Conservation (phyloP, 1,140 invertebrate genomes). For the Polypedilum vanderplanki region DNA sequence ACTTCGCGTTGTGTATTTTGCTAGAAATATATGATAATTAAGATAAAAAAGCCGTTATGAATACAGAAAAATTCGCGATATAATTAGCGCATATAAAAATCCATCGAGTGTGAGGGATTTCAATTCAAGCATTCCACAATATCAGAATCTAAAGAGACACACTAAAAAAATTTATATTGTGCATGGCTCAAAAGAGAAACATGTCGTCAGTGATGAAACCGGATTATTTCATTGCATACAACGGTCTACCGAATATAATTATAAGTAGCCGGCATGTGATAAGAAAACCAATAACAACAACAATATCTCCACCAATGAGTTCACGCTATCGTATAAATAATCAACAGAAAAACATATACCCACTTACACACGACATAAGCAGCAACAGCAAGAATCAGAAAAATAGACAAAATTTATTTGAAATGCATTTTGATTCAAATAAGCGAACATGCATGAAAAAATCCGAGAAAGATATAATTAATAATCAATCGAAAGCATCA, state of each 20-base stretch:
- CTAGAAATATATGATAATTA: too few species aligned
- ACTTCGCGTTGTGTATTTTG: too few species aligned
- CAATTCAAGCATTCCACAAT: too few species aligned
- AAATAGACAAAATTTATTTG: background rate
- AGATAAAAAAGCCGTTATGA: too few species aligned
- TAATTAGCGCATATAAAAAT: too few species aligned
- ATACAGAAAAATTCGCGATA: too few species aligned
- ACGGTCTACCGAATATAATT: background rate
- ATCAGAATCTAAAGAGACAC: too few species aligned
- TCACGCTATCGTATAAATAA: background rate
- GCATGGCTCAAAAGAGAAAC: too few species aligned
- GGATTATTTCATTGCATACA: background rate
- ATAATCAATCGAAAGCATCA: background rate
- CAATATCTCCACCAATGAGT: background rate
- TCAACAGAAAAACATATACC: background rate
- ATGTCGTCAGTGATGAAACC: too few species aligned
- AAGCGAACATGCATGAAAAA: background rate
- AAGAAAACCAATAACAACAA: background rate
- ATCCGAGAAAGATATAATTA: background rate
- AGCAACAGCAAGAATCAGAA: background rate
- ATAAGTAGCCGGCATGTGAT: conserved; percentile 2
- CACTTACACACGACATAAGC: background rate
- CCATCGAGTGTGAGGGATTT: too few species aligned
- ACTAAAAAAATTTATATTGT: too few species aligned
- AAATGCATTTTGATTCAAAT: background rate